These are phyloP conservation scores for Anguilla anguilla DNA, from an alignment of 2,797 vertebrate genomes.

Conservation along the genomic window DNA sequence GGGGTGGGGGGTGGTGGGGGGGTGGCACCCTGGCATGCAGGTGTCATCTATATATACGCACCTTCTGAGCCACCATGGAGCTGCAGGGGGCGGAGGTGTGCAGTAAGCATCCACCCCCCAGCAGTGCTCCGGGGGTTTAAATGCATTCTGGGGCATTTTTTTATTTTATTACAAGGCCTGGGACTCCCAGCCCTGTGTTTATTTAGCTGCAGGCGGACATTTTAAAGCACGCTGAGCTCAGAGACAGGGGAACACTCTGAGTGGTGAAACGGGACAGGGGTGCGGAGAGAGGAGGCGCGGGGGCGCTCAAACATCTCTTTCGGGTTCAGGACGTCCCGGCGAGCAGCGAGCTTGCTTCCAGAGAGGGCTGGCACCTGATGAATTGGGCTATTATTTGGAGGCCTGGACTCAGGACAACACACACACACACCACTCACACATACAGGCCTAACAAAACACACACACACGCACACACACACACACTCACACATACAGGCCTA, in stretches of 20 bases:
- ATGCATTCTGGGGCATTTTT: too few relatives aligned
- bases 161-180: too few relatives aligned
- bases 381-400: slow-evolving; percentile 15
- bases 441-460: background rate
- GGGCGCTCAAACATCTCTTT: background rate
- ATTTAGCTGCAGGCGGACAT: background rate
- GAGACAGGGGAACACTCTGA: background rate
- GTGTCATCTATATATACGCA: too few relatives aligned
- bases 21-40: too few relatives aligned
- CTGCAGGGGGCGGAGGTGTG: too few relatives aligned
- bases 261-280: background rate
- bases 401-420: background rate
- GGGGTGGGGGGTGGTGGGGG: too few relatives aligned
- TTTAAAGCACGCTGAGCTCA: background rate
- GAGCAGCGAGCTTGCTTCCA: background rate
- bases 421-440: background rate
- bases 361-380: background rate
- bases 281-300: background rate
- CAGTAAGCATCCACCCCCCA: too few relatives aligned
- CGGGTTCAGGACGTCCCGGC: background rate
- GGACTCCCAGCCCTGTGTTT: background rate
- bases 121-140: too few relatives aligned
- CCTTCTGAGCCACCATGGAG: too few relatives aligned
- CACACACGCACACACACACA: background rate
- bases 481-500: background rate